These are phyloP conservation scores for Parazoanthus atlanticus DNA, from an alignment of 92 coral and sea anemone species.

Conservation along the genomic window DNA sequence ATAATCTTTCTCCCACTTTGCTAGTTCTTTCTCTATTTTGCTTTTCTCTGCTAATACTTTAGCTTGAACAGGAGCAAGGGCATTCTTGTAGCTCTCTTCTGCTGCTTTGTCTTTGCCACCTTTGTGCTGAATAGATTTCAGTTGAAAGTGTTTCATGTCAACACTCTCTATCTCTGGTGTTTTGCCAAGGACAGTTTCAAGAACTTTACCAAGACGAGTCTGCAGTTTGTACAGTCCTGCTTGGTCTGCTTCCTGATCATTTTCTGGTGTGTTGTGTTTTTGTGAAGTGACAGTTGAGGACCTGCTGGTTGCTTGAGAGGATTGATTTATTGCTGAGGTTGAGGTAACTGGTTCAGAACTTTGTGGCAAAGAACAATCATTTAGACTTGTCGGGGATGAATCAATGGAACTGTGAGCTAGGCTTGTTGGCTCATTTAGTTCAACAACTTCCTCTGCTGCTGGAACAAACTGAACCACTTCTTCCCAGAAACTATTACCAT, in stretches of 20 bases:
- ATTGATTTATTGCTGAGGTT: neutral
- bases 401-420: neutral
- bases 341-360: neutral
- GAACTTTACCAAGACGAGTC: slow-evolving; percentile 2
- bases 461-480: slow-evolving; percentile 2
- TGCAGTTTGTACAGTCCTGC: neutral
- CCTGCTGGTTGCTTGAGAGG: neutral
- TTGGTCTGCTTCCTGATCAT: neutral
- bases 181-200: slow-evolving; percentile 1
- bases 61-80: slow-evolving; percentile 26
- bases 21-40: slow-evolving; percentile 36
- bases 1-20: slow-evolving; percentile 56
- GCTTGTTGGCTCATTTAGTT: neutral
- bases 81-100: slow-evolving; percentile 13
- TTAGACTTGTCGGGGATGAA: neutral
- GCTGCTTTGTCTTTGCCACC: slow-evolving; percentile 12
- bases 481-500: neutral
- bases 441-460: neutral
- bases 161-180: neutral
- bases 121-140: neutral
- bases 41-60: slow-evolving; percentile 45
- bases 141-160: slow-evolving; percentile 11
- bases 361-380: neutral
- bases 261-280: neutral
- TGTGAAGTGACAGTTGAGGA: neutral